These are phyloP conservation scores for Nymphalis urticae DNA, from an alignment of 2,888 invertebrate genomes.

Conservation along the genomic window DNA sequence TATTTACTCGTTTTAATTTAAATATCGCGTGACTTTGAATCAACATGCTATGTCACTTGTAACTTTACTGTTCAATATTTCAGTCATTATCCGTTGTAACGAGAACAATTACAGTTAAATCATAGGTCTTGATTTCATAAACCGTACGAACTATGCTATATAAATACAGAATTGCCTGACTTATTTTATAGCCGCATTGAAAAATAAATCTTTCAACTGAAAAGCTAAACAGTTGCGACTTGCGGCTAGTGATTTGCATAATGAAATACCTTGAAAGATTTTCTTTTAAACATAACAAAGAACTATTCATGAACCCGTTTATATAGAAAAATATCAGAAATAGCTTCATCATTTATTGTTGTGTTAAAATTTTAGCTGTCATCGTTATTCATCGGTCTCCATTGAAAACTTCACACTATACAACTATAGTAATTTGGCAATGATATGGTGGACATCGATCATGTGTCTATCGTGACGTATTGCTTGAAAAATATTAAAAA, in stretches of 20 bases:
- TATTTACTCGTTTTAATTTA: constrained; percentile 16
- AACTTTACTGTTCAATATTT: neutral
- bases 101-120: constrained; percentile 2
- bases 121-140: neutral
- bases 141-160: neutral
- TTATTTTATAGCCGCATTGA: no score
- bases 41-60: constrained; percentile 4
- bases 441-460: constrained; percentile 20
- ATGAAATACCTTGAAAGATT: no score
- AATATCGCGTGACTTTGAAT: constrained; percentile 20
- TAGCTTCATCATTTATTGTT: no score
- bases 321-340: no score
- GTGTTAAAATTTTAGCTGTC: constrained; percentile 5
- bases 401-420: constrained; percentile 13
- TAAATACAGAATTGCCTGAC: neutral
- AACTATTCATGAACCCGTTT: no score
- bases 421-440: constrained; percentile 30
- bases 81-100: constrained; percentile 2
- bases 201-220: no score
- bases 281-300: no score
- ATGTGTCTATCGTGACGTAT: constrained; percentile 19
- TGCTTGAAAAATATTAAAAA: constrained; percentile 13
- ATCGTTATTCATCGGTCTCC: neutral
- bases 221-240: no score
- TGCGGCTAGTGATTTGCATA: no score